Conservation (phyloP, 2,888 invertebrate species). For the Zhengitettix transpicula region DNA sequence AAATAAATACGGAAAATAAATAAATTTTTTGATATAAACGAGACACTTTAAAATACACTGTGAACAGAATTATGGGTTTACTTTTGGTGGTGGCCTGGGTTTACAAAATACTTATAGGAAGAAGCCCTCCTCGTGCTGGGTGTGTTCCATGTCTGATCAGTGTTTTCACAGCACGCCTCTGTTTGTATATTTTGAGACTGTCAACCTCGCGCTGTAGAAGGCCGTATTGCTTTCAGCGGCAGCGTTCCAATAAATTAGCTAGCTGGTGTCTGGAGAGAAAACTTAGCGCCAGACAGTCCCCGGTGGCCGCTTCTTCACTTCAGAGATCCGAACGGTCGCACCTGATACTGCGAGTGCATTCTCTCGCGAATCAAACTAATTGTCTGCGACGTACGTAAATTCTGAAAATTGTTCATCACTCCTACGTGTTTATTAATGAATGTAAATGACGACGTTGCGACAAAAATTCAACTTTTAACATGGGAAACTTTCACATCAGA, state of each 20-base stretch:
- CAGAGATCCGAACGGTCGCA: no score
- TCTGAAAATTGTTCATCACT: no score
- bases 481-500: no score
- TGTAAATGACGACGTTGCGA: no score
- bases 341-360: no score
- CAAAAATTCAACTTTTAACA: no score
- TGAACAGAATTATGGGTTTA: conserved; percentile 13
- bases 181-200: background rate
- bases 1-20: conserved; percentile 11
- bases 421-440: no score
- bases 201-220: background rate
- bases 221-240: conserved; percentile 8
- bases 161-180: conserved; percentile 3
- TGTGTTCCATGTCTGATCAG: conserved; percentile 4
- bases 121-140: background rate
- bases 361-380: no score
- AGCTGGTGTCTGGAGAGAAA: background rate
- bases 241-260: conserved; percentile 10
- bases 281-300: no score
- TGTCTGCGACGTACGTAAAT: no score
- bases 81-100: background rate
- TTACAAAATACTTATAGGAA: background rate
- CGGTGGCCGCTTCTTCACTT: no score
- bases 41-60: conserved; percentile 12
- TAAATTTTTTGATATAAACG: conserved; percentile 12